Conservation (phyloP, 2,113 vertebrate genomes). For the Egretta garzetta region DNA sequence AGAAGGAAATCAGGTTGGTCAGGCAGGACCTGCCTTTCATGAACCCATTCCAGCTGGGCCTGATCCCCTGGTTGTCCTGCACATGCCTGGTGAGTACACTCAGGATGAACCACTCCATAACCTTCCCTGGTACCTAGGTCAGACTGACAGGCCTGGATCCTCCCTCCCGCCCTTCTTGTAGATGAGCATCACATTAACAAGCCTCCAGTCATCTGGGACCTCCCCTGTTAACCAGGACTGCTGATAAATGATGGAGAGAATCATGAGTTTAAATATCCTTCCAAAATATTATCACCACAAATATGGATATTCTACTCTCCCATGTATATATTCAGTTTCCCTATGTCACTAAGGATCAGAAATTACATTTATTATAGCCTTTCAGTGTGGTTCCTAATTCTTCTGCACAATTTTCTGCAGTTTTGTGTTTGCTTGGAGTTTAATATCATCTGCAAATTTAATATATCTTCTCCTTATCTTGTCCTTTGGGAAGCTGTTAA, state of each 20-base stretch:
- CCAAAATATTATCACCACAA: not conserved
- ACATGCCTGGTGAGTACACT: too few relatives aligned
- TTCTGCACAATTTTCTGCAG: not conserved
- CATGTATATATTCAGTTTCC: not conserved
- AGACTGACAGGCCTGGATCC: too few relatives aligned
- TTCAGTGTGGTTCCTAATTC: not conserved
- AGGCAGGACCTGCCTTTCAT: too few relatives aligned
- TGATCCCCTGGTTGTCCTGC: too few relatives aligned
- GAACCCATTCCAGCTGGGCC: too few relatives aligned
- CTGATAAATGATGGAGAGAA: not conserved
- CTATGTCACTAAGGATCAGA: not conserved
- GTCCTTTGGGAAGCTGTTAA: not conserved
- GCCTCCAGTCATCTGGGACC: too few relatives aligned
- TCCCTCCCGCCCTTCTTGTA: too few relatives aligned
- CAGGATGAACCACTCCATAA: too few relatives aligned
- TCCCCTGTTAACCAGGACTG: too few relatives aligned
- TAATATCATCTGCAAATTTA: not conserved
- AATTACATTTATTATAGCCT: not conserved
- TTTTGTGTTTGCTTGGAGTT: not conserved
- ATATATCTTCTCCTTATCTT: not conserved
- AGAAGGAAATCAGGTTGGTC: too few relatives aligned
- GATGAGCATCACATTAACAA: too few relatives aligned
- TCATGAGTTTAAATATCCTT: not conserved
- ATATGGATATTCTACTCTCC: not conserved
- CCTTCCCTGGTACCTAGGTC: too few relatives aligned